These are phyloP conservation scores for Acomys russatus DNA, from an alignment of 2,797 vertebrate genomes.

Conservation along the genomic window DNA sequence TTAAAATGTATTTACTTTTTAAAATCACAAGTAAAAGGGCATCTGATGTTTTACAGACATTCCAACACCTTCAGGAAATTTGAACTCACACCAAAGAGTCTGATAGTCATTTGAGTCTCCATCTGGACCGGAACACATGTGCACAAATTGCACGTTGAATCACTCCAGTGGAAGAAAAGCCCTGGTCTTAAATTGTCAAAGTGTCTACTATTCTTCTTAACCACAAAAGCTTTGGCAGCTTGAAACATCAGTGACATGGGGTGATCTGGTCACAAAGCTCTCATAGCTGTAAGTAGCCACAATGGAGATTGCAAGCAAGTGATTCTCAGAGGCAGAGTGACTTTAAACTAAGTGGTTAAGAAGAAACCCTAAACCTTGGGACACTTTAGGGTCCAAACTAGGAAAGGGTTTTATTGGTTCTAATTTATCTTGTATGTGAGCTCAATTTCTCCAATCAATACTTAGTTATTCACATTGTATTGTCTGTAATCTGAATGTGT, in stretches of 20 bases:
- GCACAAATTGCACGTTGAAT: slow-evolving; percentile 87
- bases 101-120: slow-evolving; percentile 92
- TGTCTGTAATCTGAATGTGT: slow-evolving; percentile 27
- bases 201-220: slow-evolving; percentile 87
- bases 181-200: slow-evolving; percentile 88
- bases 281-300: slow-evolving; percentile 81
- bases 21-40: slow-evolving; percentile 88
- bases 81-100: slow-evolving; percentile 92
- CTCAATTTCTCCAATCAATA: slow-evolving; percentile 38
- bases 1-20: slow-evolving; percentile 86
- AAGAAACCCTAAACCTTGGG: background rate
- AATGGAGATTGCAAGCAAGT: slow-evolving; percentile 58
- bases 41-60: slow-evolving; percentile 93
- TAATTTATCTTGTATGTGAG: slow-evolving; percentile 26
- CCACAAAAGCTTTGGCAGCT: slow-evolving; percentile 86
- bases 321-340: background rate
- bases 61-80: slow-evolving; percentile 93
- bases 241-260: slow-evolving; percentile 82
- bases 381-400: background rate
- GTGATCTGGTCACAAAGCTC: slow-evolving; percentile 84
- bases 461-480: slow-evolving; percentile 57
- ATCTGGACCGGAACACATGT: slow-evolving; percentile 90
- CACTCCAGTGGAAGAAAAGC: slow-evolving; percentile 84
- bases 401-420: slow-evolving; percentile 59
- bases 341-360: background rate